Evolutionary conservation across 2,888 invertebrate genomes (phyloP).

Genomic region (Odontothrips loti): DNA sequence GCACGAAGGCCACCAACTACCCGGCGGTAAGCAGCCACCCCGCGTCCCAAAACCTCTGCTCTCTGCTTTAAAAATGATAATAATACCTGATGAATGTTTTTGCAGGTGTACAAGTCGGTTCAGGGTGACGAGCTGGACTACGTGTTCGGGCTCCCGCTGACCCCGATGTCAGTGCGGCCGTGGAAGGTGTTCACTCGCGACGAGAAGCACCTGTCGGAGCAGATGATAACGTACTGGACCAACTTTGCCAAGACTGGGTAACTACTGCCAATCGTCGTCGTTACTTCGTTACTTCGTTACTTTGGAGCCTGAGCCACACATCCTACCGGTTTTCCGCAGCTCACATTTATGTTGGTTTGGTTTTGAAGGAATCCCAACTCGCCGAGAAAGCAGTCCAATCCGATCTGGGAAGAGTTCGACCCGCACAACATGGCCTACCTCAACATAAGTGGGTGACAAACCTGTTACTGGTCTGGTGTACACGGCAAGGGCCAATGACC

Average conservation of each 20-base stretch:
- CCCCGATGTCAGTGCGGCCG: background rate
- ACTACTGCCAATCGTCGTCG: conserved; percentile 44
- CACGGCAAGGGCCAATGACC: background rate
- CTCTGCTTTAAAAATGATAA: too few relatives aligned
- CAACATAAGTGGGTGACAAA: conserved; percentile 60
- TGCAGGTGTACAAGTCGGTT: conserved; percentile 67
- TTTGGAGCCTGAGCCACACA: background rate
- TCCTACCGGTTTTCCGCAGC: background rate
- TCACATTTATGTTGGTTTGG: conserved; percentile 34
- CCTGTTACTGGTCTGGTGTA: background rate
- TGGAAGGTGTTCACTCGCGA: conserved; percentile 64
- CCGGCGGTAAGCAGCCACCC: background rate
- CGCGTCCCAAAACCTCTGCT: conserved; percentile 27
- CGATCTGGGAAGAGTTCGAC: conserved; percentile 83
- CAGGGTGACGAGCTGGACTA: conserved; percentile 86
- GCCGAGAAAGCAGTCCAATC: conserved; percentile 62
- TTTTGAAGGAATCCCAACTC: conserved; percentile 69
- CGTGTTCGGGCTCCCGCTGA: conserved; percentile 76
- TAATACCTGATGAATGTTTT: too few relatives aligned
- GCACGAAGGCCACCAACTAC: conserved; percentile 69
- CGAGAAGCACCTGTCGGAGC: conserved; percentile 77
- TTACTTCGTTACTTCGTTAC: background rate
- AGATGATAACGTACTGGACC: conserved; percentile 82
- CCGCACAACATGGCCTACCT: conserved; percentile 69
- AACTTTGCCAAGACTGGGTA: conserved; percentile 89